Percentiles rank a stretch among this genome's conserved stretches.
These are phyloP conservation scores for Malurus splendens DNA, from an alignment of 2,797 vertebrate species.

Conservation along the genomic window DNA sequence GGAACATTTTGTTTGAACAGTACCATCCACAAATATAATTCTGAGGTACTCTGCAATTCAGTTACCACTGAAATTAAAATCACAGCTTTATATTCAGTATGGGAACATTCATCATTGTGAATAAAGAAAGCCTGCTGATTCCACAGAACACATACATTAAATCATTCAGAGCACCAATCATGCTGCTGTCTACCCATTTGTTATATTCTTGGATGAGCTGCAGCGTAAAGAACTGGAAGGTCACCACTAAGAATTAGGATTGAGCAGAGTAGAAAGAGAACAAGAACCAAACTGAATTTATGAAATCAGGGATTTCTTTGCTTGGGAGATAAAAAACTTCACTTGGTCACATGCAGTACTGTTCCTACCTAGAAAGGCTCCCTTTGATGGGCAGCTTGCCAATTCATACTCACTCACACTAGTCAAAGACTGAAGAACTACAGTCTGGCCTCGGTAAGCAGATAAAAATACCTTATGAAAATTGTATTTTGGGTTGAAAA, in stretches of 20 bases:
- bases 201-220: not conserved
- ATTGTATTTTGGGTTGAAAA: not conserved
- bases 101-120: not conserved
- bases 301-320: not conserved
- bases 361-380: not conserved
- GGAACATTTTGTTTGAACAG: not conserved
- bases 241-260: not conserved
- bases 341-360: not conserved
- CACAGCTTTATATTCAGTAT: not conserved
- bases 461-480: not conserved
- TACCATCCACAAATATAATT: not conserved
- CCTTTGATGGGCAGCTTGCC: not conserved
- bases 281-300: not conserved
- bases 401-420: accelerated
- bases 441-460: not conserved
- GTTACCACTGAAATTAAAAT: conserved; percentile 18
- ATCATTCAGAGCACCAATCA: not conserved
- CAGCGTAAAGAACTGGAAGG: not conserved
- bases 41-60: not conserved
- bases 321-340: not conserved
- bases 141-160: not conserved
- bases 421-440: not conserved
- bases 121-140: not conserved
- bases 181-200: not conserved
- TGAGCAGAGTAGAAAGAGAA: not conserved